These are phyloP conservation scores for Kryptolebias marmoratus DNA, from an alignment of 2,113 vertebrate species.

Conservation along the genomic window DNA sequence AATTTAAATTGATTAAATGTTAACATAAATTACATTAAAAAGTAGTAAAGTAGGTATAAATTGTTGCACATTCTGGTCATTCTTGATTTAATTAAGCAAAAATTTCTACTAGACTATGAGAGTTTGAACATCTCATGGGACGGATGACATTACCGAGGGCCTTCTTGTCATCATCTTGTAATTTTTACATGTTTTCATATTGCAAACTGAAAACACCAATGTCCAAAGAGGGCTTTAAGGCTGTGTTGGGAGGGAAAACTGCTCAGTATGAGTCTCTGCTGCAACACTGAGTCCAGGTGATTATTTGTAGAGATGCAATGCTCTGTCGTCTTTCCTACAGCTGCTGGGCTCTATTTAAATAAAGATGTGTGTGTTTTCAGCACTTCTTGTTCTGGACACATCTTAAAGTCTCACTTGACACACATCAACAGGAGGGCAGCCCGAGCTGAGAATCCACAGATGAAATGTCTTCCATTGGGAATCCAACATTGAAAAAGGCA, in stretches of 20 bases:
- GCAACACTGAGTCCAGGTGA: conserved; percentile 26
- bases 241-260: not conserved
- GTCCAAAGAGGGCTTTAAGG: too few relatives aligned
- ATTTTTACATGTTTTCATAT: too few relatives aligned
- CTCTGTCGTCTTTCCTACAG: conserved; percentile 50
- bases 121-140: too few relatives aligned
- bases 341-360: conserved; percentile 39
- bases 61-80: too few relatives aligned
- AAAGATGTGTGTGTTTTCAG: conserved; percentile 57
- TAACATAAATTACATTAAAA: too few relatives aligned
- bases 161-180: too few relatives aligned
- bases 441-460: conserved; percentile 14
- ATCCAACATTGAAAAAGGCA: conserved; percentile 10
- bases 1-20: too few relatives aligned
- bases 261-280: not conserved
- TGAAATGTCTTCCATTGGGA: conserved; percentile 26
- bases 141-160: too few relatives aligned
- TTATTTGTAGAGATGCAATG: conserved; percentile 59
- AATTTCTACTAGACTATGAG: too few relatives aligned
- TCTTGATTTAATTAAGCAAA: too few relatives aligned
- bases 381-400: not conserved
- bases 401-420: conserved; percentile 33
- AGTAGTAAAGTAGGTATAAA: too few relatives aligned
- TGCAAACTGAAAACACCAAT: too few relatives aligned
- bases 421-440: conserved; percentile 26